Percentiles rank a stretch among this genome's conserved stretches.
phyloP scores from a whole-genome alignment of 2,113 vertebrate genomes.

The Aythya baeri region DNA sequence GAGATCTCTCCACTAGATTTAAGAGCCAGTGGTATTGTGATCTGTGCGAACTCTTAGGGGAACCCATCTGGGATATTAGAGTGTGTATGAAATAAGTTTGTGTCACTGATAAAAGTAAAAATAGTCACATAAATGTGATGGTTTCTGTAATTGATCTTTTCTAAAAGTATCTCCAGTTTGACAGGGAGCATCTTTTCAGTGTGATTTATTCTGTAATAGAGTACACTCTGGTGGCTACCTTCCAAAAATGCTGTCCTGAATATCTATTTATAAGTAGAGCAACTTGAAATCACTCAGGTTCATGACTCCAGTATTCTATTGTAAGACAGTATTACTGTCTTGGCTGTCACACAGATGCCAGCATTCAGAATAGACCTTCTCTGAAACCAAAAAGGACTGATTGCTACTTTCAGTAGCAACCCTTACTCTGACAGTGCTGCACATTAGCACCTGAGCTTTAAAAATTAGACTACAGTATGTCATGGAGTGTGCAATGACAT shows the following conservation, averaged over 20 bases:
- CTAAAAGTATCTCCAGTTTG: slow-evolving; percentile 33
- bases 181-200: slow-evolving; percentile 39
- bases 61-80: slow-evolving; percentile 12
- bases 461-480: not conserved
- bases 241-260: slow-evolving; percentile 46
- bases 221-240: slow-evolving; percentile 42
- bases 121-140: slow-evolving; percentile 44
- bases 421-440: not conserved
- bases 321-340: not conserved
- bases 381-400: not conserved
- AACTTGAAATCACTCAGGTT: slow-evolving; percentile 17
- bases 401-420: not conserved
- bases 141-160: slow-evolving; percentile 51
- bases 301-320: not conserved
- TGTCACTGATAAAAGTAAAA: slow-evolving; percentile 30
- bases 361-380: not conserved
- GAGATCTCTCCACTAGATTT: slow-evolving; percentile 25
- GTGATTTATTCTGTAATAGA: slow-evolving; percentile 59
- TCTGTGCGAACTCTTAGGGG: slow-evolving; percentile 11
- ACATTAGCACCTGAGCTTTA: not conserved
- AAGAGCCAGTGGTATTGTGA: slow-evolving; percentile 22
- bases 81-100: not conserved
- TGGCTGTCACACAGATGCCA: not conserved
- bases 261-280: slow-evolving; percentile 8
- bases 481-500: not conserved